Percentiles rank a stretch among this genome's conserved stretches.
Evolutionary conservation across 2,888 invertebrate genomes (phyloP).

Genomic region (Microdon myrmicae): DNA sequence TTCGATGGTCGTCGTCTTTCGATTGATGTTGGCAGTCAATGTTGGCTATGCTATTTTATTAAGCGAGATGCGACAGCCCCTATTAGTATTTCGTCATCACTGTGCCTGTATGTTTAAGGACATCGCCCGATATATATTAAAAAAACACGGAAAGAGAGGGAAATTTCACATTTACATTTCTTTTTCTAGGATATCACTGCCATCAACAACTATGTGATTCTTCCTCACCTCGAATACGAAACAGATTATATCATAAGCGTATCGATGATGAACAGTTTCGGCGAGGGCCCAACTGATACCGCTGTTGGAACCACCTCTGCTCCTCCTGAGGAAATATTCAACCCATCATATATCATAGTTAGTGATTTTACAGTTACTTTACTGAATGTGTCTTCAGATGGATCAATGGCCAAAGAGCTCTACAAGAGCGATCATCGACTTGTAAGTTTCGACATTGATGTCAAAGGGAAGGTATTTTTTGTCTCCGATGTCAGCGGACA

Average conservation of each 20-base stretch:
- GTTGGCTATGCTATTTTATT: no score
- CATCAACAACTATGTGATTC: conserved; percentile 20
- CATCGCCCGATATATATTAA: no score
- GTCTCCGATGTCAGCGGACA: conserved; percentile 78
- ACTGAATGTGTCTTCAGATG: conserved; percentile 68
- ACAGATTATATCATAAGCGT: conserved; percentile 82
- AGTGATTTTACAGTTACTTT: conserved; percentile 76
- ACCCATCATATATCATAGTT: conserved; percentile 71
- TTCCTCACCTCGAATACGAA: conserved; percentile 77
- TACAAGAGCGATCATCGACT: conserved; percentile 59
- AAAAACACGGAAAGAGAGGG: no score
- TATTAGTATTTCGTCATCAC: no score
- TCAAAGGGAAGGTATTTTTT: conserved; percentile 78
- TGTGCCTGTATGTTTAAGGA: no score
- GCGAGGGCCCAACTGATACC: conserved; percentile 79
- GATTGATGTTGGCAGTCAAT: no score
- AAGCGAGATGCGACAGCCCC: no score
- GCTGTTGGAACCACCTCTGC: conserved; percentile 76
- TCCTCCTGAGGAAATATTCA: conserved; percentile 38
- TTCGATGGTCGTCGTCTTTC: no score
- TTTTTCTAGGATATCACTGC: conserved; percentile 6
- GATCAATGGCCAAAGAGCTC: conserved; percentile 51
- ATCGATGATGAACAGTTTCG: conserved; percentile 81
- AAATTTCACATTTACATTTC: no score
- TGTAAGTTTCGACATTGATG: conserved; percentile 80